phyloP scores from a whole-genome alignment of 2,797 vertebrate species.

The Enteromius treurensis region DNA sequence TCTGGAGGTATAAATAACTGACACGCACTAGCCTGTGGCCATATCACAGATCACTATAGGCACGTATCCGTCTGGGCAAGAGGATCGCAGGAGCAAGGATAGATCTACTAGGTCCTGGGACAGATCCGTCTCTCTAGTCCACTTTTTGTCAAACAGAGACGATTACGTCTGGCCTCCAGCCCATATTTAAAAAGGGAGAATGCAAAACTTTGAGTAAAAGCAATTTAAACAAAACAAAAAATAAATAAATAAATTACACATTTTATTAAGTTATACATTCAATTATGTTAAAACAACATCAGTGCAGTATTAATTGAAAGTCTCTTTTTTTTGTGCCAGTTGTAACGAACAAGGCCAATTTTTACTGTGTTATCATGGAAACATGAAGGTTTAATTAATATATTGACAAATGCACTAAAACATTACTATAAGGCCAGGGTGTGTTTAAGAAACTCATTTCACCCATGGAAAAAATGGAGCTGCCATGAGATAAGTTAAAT shows the following conservation, averaged over 20 bases:
- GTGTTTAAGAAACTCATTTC: background rate
- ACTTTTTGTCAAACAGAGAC: background rate
- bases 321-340: background rate
- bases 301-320: background rate
- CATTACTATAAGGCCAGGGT: background rate
- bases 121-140: background rate
- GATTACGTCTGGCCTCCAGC: background rate
- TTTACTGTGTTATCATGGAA: background rate
- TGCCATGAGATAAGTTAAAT: background rate
- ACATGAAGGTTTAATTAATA: background rate
- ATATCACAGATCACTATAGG: slow-evolving; percentile 12
- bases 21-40: slow-evolving; percentile 9
- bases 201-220: background rate
- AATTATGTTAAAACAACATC: background rate
- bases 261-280: background rate
- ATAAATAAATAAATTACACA: background rate
- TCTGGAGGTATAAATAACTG: slow-evolving; percentile 44
- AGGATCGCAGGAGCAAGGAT: background rate
- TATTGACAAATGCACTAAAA: background rate
- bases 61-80: background rate
- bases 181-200: background rate
- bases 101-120: background rate
- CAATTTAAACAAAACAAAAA: background rate
- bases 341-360: background rate
- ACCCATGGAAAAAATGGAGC: background rate